A percentile compares a stretch with the other conserved stretches of the same genome.
phyloP scores from a whole-genome alignment of 2,888 invertebrate genomes.

The Brachyptera putata region DNA sequence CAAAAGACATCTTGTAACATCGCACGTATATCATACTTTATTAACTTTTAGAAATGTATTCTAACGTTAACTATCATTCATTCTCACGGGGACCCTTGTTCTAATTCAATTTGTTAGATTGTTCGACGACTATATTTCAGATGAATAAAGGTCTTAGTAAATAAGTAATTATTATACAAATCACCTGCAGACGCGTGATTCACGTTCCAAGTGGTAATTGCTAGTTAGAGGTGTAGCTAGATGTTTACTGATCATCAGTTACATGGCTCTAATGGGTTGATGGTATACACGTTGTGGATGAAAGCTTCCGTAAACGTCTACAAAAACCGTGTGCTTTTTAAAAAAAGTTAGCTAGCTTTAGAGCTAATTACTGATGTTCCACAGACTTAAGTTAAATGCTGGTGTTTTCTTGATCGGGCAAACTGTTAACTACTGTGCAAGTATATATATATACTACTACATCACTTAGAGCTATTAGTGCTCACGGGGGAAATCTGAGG shows the following conservation, averaged over 20 bases:
- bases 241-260: not conserved
- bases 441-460: too few relatives aligned
- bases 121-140: too few relatives aligned
- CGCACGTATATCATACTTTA: not conserved
- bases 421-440: not conserved
- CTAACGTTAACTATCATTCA: too few relatives aligned
- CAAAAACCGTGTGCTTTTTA: not conserved
- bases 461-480: not conserved
- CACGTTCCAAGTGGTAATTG: not conserved
- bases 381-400: not conserved
- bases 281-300: not conserved
- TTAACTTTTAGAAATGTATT: not conserved
- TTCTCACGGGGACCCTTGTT: too few relatives aligned
- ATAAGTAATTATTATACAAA: conserved; percentile 3
- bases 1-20: not conserved
- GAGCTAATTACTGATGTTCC: conserved; percentile 1
- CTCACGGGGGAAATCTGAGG: not conserved
- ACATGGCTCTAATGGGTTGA: not conserved
- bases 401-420: conserved; percentile 9
- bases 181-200: not conserved
- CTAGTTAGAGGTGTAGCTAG: not conserved
- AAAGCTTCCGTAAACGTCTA: not conserved
- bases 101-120: too few relatives aligned
- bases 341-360: not conserved
- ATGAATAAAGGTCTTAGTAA: not conserved